phyloP scores from a whole-genome alignment of 2,113 vertebrate genomes.

The Eclectus roratus region DNA sequence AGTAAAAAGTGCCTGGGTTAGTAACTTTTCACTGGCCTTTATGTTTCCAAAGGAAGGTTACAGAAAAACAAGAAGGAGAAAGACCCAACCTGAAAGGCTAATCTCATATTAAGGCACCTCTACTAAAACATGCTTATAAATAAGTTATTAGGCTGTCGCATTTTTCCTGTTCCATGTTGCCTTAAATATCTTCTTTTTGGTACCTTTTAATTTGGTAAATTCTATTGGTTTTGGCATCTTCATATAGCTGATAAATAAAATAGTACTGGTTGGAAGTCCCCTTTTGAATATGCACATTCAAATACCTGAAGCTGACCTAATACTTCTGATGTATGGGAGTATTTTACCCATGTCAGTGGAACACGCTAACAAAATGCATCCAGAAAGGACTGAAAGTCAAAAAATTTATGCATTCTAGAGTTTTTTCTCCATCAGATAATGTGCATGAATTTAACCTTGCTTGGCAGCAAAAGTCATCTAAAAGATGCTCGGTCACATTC shows the following conservation, averaged over 20 bases:
- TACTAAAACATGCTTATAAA: background rate
- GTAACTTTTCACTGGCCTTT: background rate
- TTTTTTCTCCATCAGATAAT: background rate
- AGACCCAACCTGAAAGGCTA: background rate
- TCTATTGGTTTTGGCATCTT: background rate
- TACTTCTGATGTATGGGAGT: background rate
- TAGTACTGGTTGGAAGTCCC: background rate
- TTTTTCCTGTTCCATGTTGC: background rate
- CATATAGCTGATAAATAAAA: background rate
- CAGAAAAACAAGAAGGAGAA: background rate
- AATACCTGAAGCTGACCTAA: background rate
- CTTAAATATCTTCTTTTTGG: background rate
- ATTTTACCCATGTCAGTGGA: background rate
- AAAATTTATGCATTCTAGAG: background rate
- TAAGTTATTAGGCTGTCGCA: background rate
- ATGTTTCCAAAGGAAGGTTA: background rate
- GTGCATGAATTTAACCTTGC: background rate
- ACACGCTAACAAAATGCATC: background rate
- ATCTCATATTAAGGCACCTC: background rate
- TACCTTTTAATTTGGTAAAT: background rate
- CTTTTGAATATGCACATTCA: background rate
- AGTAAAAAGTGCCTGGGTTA: background rate
- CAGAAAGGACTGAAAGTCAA: background rate
- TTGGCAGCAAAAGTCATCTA: background rate
- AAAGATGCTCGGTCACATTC: background rate